A percentile compares a stretch with the other conserved stretches of the same genome.
Evolutionary conservation across 2,888 invertebrate genomes (phyloP).

Genomic region (Tipula helvola): DNA sequence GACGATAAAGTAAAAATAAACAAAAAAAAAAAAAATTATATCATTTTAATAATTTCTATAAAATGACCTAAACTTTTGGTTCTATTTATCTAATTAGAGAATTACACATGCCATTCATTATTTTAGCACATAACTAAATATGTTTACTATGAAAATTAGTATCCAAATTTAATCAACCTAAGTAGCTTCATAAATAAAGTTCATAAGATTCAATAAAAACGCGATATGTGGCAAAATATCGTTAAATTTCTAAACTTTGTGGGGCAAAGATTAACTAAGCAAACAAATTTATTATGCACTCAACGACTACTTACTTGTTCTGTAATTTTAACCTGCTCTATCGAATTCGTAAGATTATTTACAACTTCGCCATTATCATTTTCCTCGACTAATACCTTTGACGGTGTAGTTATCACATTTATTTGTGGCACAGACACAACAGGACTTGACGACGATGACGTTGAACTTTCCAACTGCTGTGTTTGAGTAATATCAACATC

Average conservation of each 20-base stretch:
- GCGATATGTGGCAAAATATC: background rate
- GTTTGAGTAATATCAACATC: background rate
- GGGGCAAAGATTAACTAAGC: background rate
- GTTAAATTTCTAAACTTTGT: background rate
- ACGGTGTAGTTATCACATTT: conserved; percentile 4
- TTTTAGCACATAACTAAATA: too few species aligned
- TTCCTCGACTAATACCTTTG: background rate
- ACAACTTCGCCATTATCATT: background rate
- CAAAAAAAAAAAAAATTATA: too few species aligned
- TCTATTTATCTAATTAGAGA: too few species aligned
- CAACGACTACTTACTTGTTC: background rate
- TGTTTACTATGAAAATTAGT: too few species aligned
- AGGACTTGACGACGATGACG: background rate
- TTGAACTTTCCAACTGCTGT: background rate
- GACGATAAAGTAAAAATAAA: too few species aligned
- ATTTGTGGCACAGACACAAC: background rate
- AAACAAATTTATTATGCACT: background rate
- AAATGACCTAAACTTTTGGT: too few species aligned
- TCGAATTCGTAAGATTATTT: background rate
- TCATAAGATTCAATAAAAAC: too few species aligned
- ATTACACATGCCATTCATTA: too few species aligned
- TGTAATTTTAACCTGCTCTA: background rate
- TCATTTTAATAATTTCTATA: too few species aligned
- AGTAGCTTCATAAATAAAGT: too few species aligned
- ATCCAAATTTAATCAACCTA: too few species aligned